phyloP scores from a whole-genome alignment of 2,888 invertebrate genomes.

The Itoplectis maculator region DNA sequence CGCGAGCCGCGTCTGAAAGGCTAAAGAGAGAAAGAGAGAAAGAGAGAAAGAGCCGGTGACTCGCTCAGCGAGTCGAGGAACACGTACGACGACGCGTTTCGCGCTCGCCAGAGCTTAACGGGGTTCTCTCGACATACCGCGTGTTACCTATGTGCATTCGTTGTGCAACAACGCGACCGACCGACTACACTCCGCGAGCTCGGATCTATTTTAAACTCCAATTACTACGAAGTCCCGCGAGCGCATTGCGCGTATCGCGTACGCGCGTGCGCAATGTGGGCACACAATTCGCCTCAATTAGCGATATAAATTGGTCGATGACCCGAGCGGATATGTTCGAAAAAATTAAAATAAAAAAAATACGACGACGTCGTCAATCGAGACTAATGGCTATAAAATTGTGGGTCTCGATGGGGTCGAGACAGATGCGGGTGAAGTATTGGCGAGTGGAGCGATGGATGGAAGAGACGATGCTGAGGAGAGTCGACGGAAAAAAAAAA shows the following conservation, averaged over 20 bases:
- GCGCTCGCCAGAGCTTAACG: constrained; percentile 40
- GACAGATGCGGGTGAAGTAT: neutral
- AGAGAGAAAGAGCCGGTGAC: constrained; percentile 12
- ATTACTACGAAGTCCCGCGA: constrained; percentile 48
- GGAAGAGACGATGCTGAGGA: no score
- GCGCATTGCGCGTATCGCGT: constrained; percentile 21
- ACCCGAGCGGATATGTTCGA: constrained; percentile 20
- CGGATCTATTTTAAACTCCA: constrained; percentile 60
- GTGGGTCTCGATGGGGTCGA: neutral
- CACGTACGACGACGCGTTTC: constrained; percentile 48
- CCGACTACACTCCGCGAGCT: constrained; percentile 31
- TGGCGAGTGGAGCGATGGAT: neutral
- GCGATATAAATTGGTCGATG: constrained; percentile 51
- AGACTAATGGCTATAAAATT: constrained; percentile 29
- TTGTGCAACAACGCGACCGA: constrained; percentile 49
- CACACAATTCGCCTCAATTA: constrained; percentile 55
- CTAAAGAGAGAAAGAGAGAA: constrained; percentile 21
- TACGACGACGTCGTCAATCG: constrained; percentile 29
- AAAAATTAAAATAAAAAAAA: constrained; percentile 12
- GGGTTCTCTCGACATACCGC: constrained; percentile 25
- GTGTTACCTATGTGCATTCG: constrained; percentile 22
- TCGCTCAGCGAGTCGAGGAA: constrained; percentile 32
- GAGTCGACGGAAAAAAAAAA: no score
- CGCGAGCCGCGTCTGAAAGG: constrained; percentile 41
- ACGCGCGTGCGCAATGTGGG: constrained; percentile 9